Evolutionary conservation across 2,797 vertebrate species (phyloP).

Genomic region (Sarcoramphus papa): DNA sequence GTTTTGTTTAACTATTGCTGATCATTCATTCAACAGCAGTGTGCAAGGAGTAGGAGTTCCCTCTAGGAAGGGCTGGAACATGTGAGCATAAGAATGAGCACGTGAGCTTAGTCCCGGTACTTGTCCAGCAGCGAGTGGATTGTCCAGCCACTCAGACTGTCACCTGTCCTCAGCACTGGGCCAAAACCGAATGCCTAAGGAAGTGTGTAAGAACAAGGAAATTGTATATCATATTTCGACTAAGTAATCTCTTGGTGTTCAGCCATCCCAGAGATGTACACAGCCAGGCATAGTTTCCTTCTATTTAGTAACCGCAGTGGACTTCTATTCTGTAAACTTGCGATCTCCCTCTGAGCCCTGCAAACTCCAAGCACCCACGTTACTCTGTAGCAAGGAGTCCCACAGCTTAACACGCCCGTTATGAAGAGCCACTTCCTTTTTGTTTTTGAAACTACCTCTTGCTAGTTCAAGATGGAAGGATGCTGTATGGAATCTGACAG

Average conservation of each 20-base stretch:
- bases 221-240: neutral
- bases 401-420: neutral
- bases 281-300: neutral
- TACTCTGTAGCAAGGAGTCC: neutral
- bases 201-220: slow-evolving; percentile 18
- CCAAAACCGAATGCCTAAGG: neutral
- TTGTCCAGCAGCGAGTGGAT: neutral
- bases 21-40: neutral
- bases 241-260: neutral
- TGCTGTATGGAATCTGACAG: neutral
- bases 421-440: neutral
- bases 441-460: neutral
- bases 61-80: neutral
- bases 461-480: neutral
- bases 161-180: neutral
- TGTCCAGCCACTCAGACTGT: neutral
- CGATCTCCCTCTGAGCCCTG: neutral
- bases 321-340: neutral
- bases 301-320: neutral
- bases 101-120: neutral
- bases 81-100: neutral
- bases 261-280: neutral
- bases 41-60: neutral
- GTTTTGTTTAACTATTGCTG: neutral
- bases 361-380: rapidly evolving